phyloP scores from a whole-genome alignment of 2,113 vertebrate genomes.

The Tenebrosternarchus preto region DNA sequence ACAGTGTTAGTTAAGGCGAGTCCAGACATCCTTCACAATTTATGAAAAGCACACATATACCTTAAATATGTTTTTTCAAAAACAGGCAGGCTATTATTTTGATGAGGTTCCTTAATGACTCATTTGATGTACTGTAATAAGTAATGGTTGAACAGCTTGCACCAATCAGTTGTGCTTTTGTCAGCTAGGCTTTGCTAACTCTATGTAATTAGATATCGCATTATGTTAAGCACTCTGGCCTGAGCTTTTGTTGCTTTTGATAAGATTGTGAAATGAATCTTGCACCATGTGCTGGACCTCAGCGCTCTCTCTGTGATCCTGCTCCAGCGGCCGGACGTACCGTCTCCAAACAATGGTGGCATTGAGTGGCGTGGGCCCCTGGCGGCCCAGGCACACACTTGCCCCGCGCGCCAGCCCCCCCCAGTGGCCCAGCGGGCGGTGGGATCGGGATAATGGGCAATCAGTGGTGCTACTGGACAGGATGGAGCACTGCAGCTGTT shows the following conservation, averaged over 20 bases:
- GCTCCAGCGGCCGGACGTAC: slow-evolving; percentile 56
- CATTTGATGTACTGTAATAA: slow-evolving; percentile 3
- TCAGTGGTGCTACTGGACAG: slow-evolving; percentile 62
- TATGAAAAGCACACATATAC: slow-evolving; percentile 5
- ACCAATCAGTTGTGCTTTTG: slow-evolving; percentile 27
- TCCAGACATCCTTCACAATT: background rate
- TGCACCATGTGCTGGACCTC: slow-evolving; percentile 44
- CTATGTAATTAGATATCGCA: slow-evolving; percentile 50
- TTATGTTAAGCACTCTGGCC: slow-evolving; percentile 9
- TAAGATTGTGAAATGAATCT: slow-evolving; percentile 43
- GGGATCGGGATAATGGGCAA: slow-evolving; percentile 70
- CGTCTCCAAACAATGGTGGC: slow-evolving; percentile 63
- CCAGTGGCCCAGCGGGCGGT: slow-evolving; percentile 66
- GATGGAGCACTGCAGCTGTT: slow-evolving; percentile 82
- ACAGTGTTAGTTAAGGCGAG: slow-evolving; percentile 26
- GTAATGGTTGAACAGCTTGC: slow-evolving; percentile 31
- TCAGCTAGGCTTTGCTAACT: slow-evolving; percentile 37
- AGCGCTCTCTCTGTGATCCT: slow-evolving; percentile 54
- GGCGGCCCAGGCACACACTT: slow-evolving; percentile 57
- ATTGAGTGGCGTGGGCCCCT: slow-evolving; percentile 71
- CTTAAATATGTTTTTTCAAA: background rate
- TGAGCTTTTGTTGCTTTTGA: slow-evolving; percentile 27
- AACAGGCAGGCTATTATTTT: background rate
- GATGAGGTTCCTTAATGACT: background rate
- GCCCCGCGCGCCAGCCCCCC: background rate